These are phyloP conservation scores for Centropus bengalensis DNA, from an alignment of 2,113 vertebrate genomes.

Conservation along the genomic window DNA sequence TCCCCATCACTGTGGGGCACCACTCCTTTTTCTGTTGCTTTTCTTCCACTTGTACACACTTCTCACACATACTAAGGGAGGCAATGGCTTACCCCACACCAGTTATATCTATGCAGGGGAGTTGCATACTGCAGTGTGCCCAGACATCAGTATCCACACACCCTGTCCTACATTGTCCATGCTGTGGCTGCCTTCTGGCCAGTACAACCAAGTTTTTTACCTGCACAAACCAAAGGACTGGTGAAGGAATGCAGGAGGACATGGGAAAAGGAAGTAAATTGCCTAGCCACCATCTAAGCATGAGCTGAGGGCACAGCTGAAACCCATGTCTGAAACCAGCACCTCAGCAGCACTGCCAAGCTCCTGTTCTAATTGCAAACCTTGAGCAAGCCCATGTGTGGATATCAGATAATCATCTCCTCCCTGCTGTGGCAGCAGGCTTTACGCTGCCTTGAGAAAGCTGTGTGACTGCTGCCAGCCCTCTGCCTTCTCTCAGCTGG, in stretches of 20 bases:
- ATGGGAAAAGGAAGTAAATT: not conserved
- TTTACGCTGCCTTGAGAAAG: not conserved
- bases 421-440: not conserved
- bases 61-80: not conserved
- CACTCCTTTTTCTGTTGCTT: not conserved
- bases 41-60: not conserved
- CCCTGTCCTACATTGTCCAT: not conserved
- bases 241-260: not conserved
- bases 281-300: not conserved
- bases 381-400: rapidly evolving
- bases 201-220: not conserved
- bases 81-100: not conserved
- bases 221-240: not conserved
- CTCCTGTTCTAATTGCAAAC: not conserved
- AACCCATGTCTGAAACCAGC: rapidly evolving
- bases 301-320: not conserved
- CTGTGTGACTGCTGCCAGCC: not conserved
- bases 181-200: not conserved
- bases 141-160: not conserved
- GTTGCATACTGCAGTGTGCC: not conserved
- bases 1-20: not conserved
- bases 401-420: not conserved
- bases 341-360: not conserved
- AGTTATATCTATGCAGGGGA: not conserved
- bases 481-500: not conserved